Evolutionary conservation across 2,113 vertebrate species (phyloP).

Genomic region (Origma solitaria): DNA sequence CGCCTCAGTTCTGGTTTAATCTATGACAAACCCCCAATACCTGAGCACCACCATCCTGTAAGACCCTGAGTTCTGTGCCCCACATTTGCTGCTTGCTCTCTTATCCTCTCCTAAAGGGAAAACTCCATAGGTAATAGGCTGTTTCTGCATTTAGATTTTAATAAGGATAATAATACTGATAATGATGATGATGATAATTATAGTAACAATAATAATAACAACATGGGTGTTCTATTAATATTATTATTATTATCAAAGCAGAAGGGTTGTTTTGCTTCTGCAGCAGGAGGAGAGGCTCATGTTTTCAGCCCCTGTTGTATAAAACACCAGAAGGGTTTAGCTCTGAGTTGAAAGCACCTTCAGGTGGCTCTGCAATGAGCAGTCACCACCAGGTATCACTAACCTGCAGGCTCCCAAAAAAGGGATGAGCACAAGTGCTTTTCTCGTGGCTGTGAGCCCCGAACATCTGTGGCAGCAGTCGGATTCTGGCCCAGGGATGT

Average conservation of each 20-base stretch:
- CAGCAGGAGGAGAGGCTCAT: neutral
- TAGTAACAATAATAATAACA: neutral
- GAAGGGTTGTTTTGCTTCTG: neutral
- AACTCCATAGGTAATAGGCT: neutral
- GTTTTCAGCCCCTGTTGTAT: neutral
- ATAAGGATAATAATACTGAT: too few species aligned
- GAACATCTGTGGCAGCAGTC: neutral
- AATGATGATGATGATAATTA: rapidly evolving
- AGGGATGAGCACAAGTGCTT: neutral
- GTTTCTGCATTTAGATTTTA: neutral
- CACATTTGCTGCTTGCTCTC: neutral
- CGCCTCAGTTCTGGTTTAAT: neutral
- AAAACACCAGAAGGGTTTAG: neutral
- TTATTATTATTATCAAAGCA: neutral
- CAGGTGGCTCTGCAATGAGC: neutral
- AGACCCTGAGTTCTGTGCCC: neutral
- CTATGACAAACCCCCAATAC: neutral
- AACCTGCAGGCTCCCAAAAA: neutral
- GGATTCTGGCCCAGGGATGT: neutral
- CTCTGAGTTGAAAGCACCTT: neutral
- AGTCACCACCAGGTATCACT: neutral
- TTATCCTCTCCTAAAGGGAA: neutral
- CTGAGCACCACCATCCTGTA: neutral
- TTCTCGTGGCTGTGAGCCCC: neutral
- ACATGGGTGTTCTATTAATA: neutral